Evolutionary conservation across 1,140 invertebrate species (phyloP), one percentile per base, ranked within the genome.

Genomic region (Diorhabda carinulata): DNA sequence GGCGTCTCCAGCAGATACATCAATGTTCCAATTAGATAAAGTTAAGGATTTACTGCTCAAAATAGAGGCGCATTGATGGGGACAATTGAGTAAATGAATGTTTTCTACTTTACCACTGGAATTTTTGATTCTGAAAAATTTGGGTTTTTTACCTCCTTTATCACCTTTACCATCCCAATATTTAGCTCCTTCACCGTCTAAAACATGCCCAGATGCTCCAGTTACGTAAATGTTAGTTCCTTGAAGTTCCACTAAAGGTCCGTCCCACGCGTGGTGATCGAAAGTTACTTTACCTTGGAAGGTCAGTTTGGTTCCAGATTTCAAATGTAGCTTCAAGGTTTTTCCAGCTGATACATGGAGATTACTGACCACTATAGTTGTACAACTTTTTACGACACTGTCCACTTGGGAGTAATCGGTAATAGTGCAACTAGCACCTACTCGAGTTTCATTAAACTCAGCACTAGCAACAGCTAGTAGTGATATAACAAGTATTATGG

Each of bases 151-250:
- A 2, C 10, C 42, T 9, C 70, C 70, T 25, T 44, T 67, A 43
- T 66, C 67, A 42, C 68, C 68, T 67, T 64, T 67, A 42, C 71
- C 71, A 56, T 72, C 71, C 71, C 71, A 72, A 43, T 65, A 72
- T 41, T 66, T 9, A 44, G 67, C 64, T 52, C 71, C 71, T 64
- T 64, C 8, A n/a, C 63, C 63, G 56, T 64, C 63, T 7, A 64
- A 44, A 7, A 52, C 47, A 3, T 44, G 56, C 40, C 63, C 63
- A 47, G n/a, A 10, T 10, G 8, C 65, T 63, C 71, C 71, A 8
- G 41, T 1, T 3, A 72, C 62, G 10, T 59, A 61, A 56, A 72
- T 56, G 1, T 47, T n/a, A 47, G 10, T 57, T 67, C 71, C 71
- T 64, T 57, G 56, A 7, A 72, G 52, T 43, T 43, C 40, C 2